phyloP scores from a whole-genome alignment of 2,113 vertebrate species.

The Willisornis vidua region DNA sequence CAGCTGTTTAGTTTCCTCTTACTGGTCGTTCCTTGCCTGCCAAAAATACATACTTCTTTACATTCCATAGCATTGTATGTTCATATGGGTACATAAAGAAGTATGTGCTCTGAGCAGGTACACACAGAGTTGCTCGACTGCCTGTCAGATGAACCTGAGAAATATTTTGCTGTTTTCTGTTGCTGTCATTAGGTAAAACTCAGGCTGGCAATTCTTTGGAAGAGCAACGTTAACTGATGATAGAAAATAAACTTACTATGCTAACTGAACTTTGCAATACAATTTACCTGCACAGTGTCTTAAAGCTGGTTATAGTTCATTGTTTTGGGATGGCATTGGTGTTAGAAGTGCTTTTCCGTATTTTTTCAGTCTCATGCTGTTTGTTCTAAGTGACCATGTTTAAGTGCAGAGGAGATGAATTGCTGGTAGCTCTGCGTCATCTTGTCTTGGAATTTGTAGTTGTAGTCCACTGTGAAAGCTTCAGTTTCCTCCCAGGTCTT shows the following conservation, averaged over 20 bases:
- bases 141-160: constrained; percentile 48
- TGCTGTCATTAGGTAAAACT: constrained; percentile 18
- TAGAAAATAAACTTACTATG: constrained; percentile 8
- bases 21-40: constrained; percentile 82
- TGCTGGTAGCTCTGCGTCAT: not conserved
- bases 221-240: not conserved
- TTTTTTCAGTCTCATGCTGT: constrained; percentile 43
- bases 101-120: constrained; percentile 97
- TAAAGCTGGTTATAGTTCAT: constrained; percentile 26
- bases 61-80: constrained; percentile 99
- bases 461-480: constrained; percentile 34
- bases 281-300: constrained; percentile 69
- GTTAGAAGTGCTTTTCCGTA: constrained; percentile 26
- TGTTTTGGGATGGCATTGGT: constrained; percentile 29
- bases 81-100: constrained; percentile 99
- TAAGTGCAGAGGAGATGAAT: not conserved
- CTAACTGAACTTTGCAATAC: constrained; percentile 8
- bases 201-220: constrained; percentile 10
- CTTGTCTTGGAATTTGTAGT: constrained; percentile 5
- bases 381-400: not conserved
- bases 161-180: constrained; percentile 25
- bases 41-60: constrained; percentile 99
- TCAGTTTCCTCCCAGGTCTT: constrained; percentile 30
- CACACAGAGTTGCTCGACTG: constrained; percentile 45
- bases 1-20: constrained; percentile 66